Conservation (phyloP, 2,113 vertebrate species). For the Turnix velox region DNA sequence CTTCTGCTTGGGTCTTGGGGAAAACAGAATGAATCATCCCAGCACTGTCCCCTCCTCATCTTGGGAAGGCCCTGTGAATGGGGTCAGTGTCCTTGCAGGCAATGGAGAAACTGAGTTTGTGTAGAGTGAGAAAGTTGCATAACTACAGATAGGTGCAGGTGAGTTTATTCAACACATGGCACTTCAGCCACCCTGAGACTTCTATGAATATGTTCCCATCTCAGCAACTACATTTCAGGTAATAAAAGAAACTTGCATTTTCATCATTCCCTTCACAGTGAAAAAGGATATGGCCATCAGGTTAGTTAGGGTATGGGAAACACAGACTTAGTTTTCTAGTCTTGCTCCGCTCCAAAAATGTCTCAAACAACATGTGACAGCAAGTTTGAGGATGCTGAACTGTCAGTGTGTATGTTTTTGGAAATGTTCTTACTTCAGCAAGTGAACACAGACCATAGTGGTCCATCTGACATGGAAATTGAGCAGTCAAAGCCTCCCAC, state of each 20-base stretch:
- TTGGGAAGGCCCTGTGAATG: background rate
- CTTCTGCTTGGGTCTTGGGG: background rate
- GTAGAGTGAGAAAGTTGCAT: accelerated
- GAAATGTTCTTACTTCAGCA: background rate
- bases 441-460: background rate
- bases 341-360: background rate
- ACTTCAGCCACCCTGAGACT: background rate
- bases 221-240: background rate
- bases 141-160: background rate
- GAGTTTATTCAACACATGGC: background rate
- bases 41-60: background rate
- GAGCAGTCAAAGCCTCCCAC: background rate
- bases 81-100: too few relatives aligned
- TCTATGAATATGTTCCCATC: background rate
- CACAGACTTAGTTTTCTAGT: background rate
- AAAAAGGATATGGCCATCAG: background rate
- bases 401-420: background rate
- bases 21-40: background rate
- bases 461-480: background rate
- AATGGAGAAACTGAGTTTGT: background rate
- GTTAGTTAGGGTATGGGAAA: background rate
- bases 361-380: background rate
- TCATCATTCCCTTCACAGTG: background rate
- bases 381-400: background rate
- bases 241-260: background rate